Evolutionary conservation across 2,113 vertebrate species (phyloP).

Genomic region (Felis catus): F.catus_Fca126_mat1.0 CM031423.1:18574001-18574500

Average conservation of each 20-base stretch:
- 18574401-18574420: background rate
- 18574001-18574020: background rate
- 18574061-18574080: background rate
- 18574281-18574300: too few species aligned
- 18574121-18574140: background rate
- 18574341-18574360: background rate
- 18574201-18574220: fast-evolving
- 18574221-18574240: background rate
- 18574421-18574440: background rate
- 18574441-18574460: background rate
- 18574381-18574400: background rate
- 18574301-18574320: background rate
- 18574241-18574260: too few species aligned
- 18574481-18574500: background rate
- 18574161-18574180: background rate
- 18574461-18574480: background rate
- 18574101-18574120: background rate
- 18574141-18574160: background rate
- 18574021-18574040: background rate
- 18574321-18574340: background rate
- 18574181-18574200: background rate
- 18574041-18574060: background rate
- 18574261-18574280: background rate
- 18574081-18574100: background rate
- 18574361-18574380: background rate